Evolutionary conservation across 2,888 invertebrate species (phyloP), one percentile per base, ranked within the genome.

Genomic region (Margaritifera margaritifera): DNA sequence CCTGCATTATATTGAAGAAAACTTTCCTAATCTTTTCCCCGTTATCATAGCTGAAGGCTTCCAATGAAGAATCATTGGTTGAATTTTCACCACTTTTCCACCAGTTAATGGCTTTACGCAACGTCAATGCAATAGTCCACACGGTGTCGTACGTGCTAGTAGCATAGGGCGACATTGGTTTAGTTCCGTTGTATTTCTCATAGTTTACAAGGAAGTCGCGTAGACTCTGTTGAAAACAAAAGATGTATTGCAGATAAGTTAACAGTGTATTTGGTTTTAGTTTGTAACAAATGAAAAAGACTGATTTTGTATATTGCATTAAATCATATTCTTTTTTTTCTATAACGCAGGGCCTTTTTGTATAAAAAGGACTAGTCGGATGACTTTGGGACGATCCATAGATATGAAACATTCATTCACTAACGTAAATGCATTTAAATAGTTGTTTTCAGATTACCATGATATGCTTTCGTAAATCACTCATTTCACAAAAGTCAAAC

Each of bases 111-210:
- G 94, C 93, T 70, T 92, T 92, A 71, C 92, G 92, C 65, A 97
- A 89, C 0, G 95, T 94, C 31, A 95, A 87, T 0, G 96, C 96
- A 81, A 96, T 95, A 0, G 96, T 94, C 96, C 96, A 97, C 0
- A 97, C 94, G 0, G 96, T 96, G 87, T 97, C 97, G 88, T 96
- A 97, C 0, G 95, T 94, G 85, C 95, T 94, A 0, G 94, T 93
- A 0, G 95, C 94, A 89, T 93, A 95, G 6, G 88, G 86, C 62
- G 89, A 89, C 66, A 87, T 77, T 1, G 88, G 88, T 6, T 78
- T 76, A 8, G 84, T 75, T 8, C 84, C 82, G 50, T 86, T 84
- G 15, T 80, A 77, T 5, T 87, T 89, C 50, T 91, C 91, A 90
- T 94, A 92, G 77, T 93, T 92, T 4, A 91, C 90, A 56, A 91